These are phyloP conservation scores for Characodon lateralis DNA, from an alignment of 2,797 vertebrate species.

Conservation along the genomic window DNA sequence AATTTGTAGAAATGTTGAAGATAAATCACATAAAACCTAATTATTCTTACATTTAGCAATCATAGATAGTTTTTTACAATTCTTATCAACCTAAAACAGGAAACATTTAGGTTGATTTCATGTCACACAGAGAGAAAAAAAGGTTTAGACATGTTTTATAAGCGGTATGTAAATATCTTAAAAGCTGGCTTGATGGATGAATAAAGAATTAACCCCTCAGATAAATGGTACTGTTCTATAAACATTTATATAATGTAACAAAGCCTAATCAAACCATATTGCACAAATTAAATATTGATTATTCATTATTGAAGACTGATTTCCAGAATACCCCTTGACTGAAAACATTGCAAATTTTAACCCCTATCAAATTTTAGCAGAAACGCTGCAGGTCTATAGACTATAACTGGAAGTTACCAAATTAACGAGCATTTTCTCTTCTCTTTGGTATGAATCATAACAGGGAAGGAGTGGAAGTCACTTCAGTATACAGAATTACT, in stretches of 20 bases:
- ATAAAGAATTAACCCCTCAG: not conserved
- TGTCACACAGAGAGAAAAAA: not conserved
- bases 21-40: not conserved
- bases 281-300: not conserved
- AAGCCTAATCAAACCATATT: too few species aligned
- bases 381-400: not conserved
- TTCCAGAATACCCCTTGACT: too few species aligned
- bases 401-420: not conserved
- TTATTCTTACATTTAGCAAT: not conserved
- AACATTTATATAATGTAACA: not conserved
- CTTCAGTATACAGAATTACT: conserved; percentile 38
- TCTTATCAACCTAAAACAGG: not conserved
- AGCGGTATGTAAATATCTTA: not conserved
- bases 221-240: not conserved
- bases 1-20: too few species aligned
- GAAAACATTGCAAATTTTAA: too few species aligned
- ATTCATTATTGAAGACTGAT: too few species aligned
- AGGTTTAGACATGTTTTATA: not conserved
- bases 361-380: not conserved
- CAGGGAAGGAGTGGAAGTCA: conserved; percentile 22
- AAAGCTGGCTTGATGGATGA: too few species aligned
- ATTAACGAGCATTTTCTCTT: conserved; percentile 5
- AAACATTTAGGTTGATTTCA: not conserved
- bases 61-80: too few species aligned
- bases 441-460: conserved; percentile 8